Conservation (phyloP, 1,140 invertebrate genomes). For the Bilobella aurantiaca region DNA sequence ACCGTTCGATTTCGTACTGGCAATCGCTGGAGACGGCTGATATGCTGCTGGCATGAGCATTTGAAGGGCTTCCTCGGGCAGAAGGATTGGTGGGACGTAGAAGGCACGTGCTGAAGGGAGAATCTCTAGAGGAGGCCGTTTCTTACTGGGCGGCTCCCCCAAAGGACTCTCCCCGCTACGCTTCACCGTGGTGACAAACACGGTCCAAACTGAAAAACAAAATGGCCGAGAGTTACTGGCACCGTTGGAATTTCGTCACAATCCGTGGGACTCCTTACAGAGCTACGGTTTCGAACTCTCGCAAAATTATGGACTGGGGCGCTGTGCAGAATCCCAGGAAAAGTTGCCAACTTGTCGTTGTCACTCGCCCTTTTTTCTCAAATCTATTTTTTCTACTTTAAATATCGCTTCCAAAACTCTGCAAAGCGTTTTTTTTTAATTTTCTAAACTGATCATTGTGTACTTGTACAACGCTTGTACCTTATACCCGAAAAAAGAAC, state of each 20-base stretch:
- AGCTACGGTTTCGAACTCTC: too few species aligned
- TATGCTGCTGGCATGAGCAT: conserved; percentile 28
- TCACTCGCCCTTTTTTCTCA: background rate
- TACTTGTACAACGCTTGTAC: background rate
- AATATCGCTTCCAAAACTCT: background rate
- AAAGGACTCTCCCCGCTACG: conserved; percentile 31
- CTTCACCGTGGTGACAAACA: conserved; percentile 28
- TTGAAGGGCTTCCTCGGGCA: conserved; percentile 31
- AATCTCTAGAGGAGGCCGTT: conserved; percentile 33
- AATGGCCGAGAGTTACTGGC: background rate
- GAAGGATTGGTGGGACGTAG: conserved; percentile 30
- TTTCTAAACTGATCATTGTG: background rate
- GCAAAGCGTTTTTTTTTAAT: background rate
- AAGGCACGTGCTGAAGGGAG: conserved; percentile 26
- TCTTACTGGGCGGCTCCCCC: conserved; percentile 30
- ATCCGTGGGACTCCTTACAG: too few species aligned
- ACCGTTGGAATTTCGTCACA: background rate
- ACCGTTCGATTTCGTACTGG: background rate
- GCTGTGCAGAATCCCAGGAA: background rate
- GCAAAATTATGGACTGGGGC: background rate
- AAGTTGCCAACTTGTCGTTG: background rate
- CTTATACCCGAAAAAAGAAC: too few species aligned
- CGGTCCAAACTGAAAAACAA: background rate
- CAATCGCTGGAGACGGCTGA: conserved; percentile 14
- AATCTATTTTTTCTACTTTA: background rate